Evolutionary conservation across 2,797 vertebrate genomes (phyloP), one percentile per base, ranked within the genome.

Genomic region (Hephaestus fuliginosus): DNA sequence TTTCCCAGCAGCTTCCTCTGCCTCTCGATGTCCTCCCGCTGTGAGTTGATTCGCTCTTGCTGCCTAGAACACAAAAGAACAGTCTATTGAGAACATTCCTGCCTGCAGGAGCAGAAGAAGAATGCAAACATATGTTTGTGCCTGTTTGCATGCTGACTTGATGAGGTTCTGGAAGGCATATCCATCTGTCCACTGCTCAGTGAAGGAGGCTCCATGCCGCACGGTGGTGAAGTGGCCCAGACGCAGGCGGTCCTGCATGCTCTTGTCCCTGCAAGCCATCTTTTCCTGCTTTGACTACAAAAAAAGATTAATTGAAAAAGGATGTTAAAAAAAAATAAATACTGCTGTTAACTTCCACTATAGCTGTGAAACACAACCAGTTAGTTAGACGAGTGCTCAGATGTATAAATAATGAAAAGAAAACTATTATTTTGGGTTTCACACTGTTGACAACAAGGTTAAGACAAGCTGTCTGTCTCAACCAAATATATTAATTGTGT

Each of bases 161-260:
- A 99, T 97, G 86, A 99, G 97, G 93, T 99, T 99, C 93, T 99
- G 98, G 94, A 99, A 99, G 89, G 98, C 98, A 49, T 96, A 98
- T 82, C 98, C 98, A 84, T 99, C 98, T 8, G 98, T 99, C 98
- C 98, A 99, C 89, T 99, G 98, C 91, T 99, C 98, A 0, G 97
- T 99, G 91, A 99, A 99, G 64, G 98, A 98, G 1, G 98, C 98
- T 14, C 98, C 98, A 0, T 99, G 98, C 64, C 98, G 95, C 72
- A 99, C 98, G 0, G 98, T 99, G 55, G 97, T 99, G 93, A 99
- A 99, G 89, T 99, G 98, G 25, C 98, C 98, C 80, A 99, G 92
- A 48, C 98, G 96, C 76, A 99, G 93, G 5, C 98, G 96, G 85
- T 99, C 98, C 93, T 99, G 98, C 98, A 99, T 99, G 93, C 97